Evolutionary conservation across 1,140 invertebrate species (phyloP).

Genomic region (Meloidogyne chitwoodi): DNA sequence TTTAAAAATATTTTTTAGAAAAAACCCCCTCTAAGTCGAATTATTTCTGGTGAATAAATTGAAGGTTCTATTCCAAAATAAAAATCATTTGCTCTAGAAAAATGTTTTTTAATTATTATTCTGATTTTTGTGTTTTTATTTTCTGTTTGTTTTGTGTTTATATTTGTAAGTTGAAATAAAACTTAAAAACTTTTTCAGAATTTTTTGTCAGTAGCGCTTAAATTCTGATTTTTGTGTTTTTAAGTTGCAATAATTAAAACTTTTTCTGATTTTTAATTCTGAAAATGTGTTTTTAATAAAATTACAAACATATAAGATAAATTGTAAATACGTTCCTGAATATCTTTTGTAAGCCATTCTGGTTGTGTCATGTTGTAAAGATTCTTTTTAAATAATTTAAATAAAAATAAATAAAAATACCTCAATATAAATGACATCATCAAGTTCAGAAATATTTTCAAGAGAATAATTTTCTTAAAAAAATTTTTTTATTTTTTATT

Average conservation of each 20-base stretch:
- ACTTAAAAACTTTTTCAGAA: background rate
- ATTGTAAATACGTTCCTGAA: constrained; percentile 34
- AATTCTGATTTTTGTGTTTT: too few relatives aligned
- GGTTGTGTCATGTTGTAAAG: constrained; percentile 51
- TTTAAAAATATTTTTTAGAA: background rate
- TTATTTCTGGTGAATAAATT: constrained; percentile 51
- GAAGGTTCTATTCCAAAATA: constrained; percentile 42
- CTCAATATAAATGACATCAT: constrained; percentile 48
- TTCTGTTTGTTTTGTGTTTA: background rate
- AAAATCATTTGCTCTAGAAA: constrained; percentile 28
- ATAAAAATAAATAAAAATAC: constrained; percentile 9
- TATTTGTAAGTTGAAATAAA: background rate
- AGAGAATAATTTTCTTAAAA: constrained; percentile 32
- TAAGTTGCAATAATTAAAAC: background rate
- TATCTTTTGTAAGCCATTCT: constrained; percentile 38
- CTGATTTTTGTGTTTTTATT: too few relatives aligned
- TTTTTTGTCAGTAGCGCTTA: too few relatives aligned
- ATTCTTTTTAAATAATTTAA: constrained; percentile 2
- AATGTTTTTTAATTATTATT: background rate
- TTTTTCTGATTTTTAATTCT: background rate
- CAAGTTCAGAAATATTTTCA: constrained; percentile 30
- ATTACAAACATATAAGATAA: constrained; percentile 24
- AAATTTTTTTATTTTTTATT: constrained; percentile 16
- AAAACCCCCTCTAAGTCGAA: constrained; percentile 44
- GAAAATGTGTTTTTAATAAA: too few relatives aligned